phyloP scores from a whole-genome alignment of 2,113 vertebrate species.

The Hippocampus barbouri region DNA sequence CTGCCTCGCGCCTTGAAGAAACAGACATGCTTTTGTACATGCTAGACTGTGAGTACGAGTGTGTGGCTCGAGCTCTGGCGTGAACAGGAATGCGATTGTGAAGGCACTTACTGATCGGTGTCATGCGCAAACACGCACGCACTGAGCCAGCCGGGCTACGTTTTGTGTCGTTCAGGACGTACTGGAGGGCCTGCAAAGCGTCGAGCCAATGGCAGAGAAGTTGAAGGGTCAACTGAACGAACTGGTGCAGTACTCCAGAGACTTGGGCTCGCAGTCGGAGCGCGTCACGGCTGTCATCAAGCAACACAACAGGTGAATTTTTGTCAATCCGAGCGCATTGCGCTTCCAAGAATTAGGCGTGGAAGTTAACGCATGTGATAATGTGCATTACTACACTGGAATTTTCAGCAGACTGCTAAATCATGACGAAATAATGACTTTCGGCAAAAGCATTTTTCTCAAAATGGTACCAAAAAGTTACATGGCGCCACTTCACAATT shows the following conservation, averaged over 20 bases:
- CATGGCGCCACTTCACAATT: too few relatives aligned
- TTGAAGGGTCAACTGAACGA: slow-evolving; percentile 90
- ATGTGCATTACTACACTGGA: background rate
- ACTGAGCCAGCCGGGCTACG: slow-evolving; percentile 44
- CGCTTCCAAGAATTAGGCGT: background rate
- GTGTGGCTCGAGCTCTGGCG: slow-evolving; percentile 34
- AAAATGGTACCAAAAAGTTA: too few relatives aligned
- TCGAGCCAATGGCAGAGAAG: slow-evolving; percentile 85
- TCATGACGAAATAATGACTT: background rate
- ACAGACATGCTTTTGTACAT: slow-evolving; percentile 75
- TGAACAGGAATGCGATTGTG: slow-evolving; percentile 47
- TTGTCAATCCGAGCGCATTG: background rate
- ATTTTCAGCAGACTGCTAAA: background rate
- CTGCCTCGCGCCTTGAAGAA: slow-evolving; percentile 55
- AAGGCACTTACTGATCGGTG: slow-evolving; percentile 38
- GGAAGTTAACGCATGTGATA: background rate
- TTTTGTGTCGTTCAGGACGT: slow-evolving; percentile 74
- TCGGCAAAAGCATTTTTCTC: background rate
- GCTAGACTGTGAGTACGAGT: slow-evolving; percentile 66
- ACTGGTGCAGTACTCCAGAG: slow-evolving; percentile 89
- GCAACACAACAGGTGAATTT: slow-evolving; percentile 89
- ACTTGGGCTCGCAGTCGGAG: slow-evolving; percentile 83
- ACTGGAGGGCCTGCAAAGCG: slow-evolving; percentile 79
- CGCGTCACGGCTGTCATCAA: slow-evolving; percentile 90
- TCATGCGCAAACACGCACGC: slow-evolving; percentile 27